Evolutionary conservation across 1,140 invertebrate species (phyloP), one percentile per base, ranked within the genome.

Genomic region (Psix sp.): DNA sequence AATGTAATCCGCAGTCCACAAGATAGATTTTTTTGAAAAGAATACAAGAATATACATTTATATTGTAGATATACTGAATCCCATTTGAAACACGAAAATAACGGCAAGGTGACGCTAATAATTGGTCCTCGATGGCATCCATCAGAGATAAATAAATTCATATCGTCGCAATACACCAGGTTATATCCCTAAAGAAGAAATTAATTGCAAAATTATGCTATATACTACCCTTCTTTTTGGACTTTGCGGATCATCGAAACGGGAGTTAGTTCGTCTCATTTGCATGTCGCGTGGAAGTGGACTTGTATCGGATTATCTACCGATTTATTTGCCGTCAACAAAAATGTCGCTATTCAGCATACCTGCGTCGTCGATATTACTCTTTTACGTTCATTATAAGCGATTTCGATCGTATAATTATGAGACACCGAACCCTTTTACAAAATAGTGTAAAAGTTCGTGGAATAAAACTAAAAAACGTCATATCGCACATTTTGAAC

Each of bases 141-240:
- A 65, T 36, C 49, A 71, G 42, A 70, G 73, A 70, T 70, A 70
- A n/a, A n/a, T n/a, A n/a, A 70, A 60, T 68, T 62, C 45, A 26
- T 74, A 76, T 75, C 52, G 33, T 16, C 31, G 42, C 59, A 39
- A 65, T 40, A 66, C 54, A 66, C 62, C 18, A 46, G 17, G 48
- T 16, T 40, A 26, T n/a, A 62, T 74, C 45, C 66, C 59, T 73
- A 80, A 73, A 79, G 68, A 52, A 20, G 66, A 80, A 79, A 84
- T 85, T 85, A 82, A 85, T 84, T 78, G 80, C 75, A 46, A 80
- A 82, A 85, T 85, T 84, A 84, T 85, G 76, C 83, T 70, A 77
- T 79, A 74, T 71, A 76, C 71, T 67, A 60, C 48, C 45, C 54
- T 59, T 13, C 35, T 15, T 21, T 24, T 15, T 71, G 72, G 76